Conservation (phyloP, 2,888 invertebrate genomes). For the Anthophora plumipes region DNA sequence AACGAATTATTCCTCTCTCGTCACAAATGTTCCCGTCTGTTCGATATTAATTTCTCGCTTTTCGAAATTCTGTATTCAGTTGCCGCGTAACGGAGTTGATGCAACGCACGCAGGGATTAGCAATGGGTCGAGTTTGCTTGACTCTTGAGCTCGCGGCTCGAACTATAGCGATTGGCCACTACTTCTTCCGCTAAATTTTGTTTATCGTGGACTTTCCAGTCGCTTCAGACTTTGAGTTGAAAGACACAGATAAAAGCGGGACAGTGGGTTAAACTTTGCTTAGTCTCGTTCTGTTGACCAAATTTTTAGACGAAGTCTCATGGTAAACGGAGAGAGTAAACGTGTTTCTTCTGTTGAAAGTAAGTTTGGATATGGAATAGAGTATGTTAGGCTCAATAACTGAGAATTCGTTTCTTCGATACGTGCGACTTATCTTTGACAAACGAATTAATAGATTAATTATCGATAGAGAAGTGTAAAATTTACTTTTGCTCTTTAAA, state of each 20-base stretch:
- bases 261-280: constrained; percentile 16
- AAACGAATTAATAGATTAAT: neutral
- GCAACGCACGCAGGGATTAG: neutral
- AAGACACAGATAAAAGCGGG: neutral
- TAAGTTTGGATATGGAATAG: neutral
- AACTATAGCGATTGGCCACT: neutral
- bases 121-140: constrained; percentile 5
- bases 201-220: constrained; percentile 1
- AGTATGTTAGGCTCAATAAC: neutral
- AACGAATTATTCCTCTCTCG: too few relatives aligned
- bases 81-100: neutral
- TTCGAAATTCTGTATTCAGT: neutral
- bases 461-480: too few relatives aligned
- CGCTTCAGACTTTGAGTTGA: neutral
- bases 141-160: neutral
- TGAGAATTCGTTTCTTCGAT: neutral
- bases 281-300: constrained; percentile 4
- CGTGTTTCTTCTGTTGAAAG: neutral
- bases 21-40: too few relatives aligned
- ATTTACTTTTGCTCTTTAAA: too few relatives aligned
- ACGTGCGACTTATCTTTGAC: neutral
- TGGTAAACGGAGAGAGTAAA: neutral
- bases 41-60: neutral
- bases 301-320: neutral
- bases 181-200: neutral